Evolutionary conservation across 2,888 invertebrate species (phyloP).

Genomic region (Acleris laterana): DNA sequence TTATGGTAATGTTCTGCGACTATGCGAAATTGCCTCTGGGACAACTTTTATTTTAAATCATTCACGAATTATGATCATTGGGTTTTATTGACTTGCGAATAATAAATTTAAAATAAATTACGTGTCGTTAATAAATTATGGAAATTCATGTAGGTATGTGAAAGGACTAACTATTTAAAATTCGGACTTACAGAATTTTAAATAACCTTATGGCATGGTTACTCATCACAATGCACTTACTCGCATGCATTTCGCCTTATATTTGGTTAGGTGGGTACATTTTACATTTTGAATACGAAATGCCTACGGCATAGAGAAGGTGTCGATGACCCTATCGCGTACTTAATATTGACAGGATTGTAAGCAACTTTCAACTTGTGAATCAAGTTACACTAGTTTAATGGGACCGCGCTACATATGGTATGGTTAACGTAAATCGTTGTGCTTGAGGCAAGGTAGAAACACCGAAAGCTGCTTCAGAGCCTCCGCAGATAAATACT

Average conservation of each 20-base stretch:
- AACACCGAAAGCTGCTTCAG: constrained; percentile 8
- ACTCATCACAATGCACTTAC: constrained; percentile 47
- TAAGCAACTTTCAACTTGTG: constrained; percentile 58
- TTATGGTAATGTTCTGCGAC: constrained; percentile 40
- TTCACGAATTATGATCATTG: constrained; percentile 49
- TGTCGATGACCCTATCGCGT: constrained; percentile 59
- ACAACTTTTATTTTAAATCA: constrained; percentile 38
- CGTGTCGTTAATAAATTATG: constrained; percentile 40
- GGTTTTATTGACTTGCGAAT: constrained; percentile 44
- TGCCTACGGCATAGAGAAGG: constrained; percentile 48
- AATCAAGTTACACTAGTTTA: constrained; percentile 57
- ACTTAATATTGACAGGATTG: constrained; percentile 53
- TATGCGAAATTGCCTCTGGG: constrained; percentile 37
- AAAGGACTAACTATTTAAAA: constrained; percentile 51
- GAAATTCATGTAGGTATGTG: constrained; percentile 43
- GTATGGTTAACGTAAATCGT: constrained; percentile 56
- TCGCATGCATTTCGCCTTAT: constrained; percentile 39
- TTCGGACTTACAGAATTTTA: constrained; percentile 46
- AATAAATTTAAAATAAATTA: constrained; percentile 32
- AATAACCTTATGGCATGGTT: constrained; percentile 47
- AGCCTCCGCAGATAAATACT: constrained; percentile 54
- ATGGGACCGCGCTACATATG: constrained; percentile 50
- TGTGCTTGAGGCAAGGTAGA: constrained; percentile 44
- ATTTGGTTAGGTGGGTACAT: constrained; percentile 41
- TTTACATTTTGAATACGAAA: constrained; percentile 45